A percentile compares a stretch with the other conserved stretches of the same genome.
phyloP scores from a whole-genome alignment of 2,888 invertebrate genomes.

The Agriotes lineatus region DNA sequence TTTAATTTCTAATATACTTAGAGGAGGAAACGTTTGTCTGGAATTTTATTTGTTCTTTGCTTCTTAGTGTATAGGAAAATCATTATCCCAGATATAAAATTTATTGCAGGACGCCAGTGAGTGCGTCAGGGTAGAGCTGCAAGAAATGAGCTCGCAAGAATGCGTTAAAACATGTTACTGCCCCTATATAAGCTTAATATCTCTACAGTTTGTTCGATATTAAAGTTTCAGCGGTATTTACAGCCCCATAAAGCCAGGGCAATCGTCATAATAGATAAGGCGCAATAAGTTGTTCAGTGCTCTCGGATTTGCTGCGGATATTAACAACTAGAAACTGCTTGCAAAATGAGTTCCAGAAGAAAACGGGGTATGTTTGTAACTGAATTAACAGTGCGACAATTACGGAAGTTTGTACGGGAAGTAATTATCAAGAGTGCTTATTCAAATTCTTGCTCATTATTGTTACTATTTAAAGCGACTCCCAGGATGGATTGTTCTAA shows the following conservation, averaged over 20 bases:
- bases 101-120: neutral
- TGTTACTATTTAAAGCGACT: slow-evolving; percentile 13
- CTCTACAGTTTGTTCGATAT: slow-evolving; percentile 24
- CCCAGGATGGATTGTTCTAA: neutral
- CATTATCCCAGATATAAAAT: slow-evolving; percentile 4
- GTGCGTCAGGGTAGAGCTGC: neutral
- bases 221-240: slow-evolving; percentile 21
- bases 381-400: slow-evolving; percentile 22
- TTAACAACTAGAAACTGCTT: slow-evolving; percentile 20
- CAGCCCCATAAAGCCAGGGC: slow-evolving; percentile 10
- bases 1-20: too few relatives aligned
- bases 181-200: slow-evolving; percentile 19
- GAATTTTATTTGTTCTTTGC: neutral
- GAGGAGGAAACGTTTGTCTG: neutral
- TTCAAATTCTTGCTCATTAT: slow-evolving; percentile 21
- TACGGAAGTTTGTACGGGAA: slow-evolving; percentile 21
- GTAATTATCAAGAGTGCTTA: slow-evolving; percentile 25
- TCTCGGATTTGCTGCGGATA: slow-evolving; percentile 17
- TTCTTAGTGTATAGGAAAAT: slow-evolving; percentile 3
- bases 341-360: slow-evolving; percentile 20
- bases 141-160: slow-evolving; percentile 18
- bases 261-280: slow-evolving; percentile 22
- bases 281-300: slow-evolving; percentile 14
- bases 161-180: slow-evolving; percentile 22
- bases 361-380: slow-evolving; percentile 23